Base-by-base conservation (phyloP, 2,113 vertebrate genomes). In the Oenanthe melanoleuca region DNA sequence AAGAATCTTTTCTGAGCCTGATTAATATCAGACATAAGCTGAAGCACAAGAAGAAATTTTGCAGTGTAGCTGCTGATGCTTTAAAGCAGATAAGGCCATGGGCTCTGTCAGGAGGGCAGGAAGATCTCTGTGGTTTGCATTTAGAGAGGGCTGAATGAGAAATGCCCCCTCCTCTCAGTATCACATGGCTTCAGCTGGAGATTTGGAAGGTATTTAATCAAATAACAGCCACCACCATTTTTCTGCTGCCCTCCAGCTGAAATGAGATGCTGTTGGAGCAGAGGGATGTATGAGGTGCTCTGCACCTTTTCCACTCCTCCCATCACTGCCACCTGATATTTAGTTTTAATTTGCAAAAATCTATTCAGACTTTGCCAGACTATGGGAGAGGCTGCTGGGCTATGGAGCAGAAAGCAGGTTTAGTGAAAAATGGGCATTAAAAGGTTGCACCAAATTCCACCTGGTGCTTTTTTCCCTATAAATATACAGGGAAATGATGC, bases 21-120 rank as follows among this genome's bases (percentile, higher is more conserved):
- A 74, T 93, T 93, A 78, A 74, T 94, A 66, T 67, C 61, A 83
- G 82, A 78, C n/a, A 55, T 63, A 80, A 71, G 77, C 74, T 49
- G 67, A 86, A 89, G 65, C 60, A 56, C 25, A 80, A 44, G n/a
- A 91, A 44, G 33, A 31, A 52, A 56, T 83, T 70, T 66, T 70
- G 67, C 61, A 73, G 33, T 80, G 74, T 37, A 47, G 61, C 71
- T 95, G 91, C 63, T 82, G 79, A 63, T 94, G 56, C 67, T 78
- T 88, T 33, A 8, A 42, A 79, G 57, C 3, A 67, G 66, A 28
- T 80, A 28, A 94, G 53, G 44, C 33, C 17, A 14, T 2, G 6
- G 67, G 44, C 59, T 88, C n/a, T 60, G 63, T n/a, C 37, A 42
- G 71, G 34, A 47, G 59, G 44, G 56, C 25, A 3, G 22, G 50